Evolutionary conservation across 2,797 vertebrate genomes (phyloP).

Genomic region (Sebastes cheni): DNA sequence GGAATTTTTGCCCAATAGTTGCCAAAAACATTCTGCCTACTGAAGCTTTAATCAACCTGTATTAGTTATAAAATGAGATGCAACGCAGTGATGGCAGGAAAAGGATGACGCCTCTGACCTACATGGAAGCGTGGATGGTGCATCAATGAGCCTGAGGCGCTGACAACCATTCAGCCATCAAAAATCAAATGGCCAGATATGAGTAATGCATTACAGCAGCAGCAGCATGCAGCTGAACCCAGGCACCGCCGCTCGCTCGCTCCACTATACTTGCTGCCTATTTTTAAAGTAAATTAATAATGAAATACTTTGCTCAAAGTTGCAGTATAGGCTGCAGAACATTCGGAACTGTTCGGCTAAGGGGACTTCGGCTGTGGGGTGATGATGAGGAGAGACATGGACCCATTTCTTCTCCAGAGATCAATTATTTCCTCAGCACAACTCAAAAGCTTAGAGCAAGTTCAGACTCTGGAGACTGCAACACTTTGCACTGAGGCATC

Average conservation of each 20-base stretch:
- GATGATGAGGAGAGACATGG: background rate
- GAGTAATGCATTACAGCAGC: slow-evolving; percentile 40
- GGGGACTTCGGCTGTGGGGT: background rate
- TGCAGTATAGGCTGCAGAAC: background rate
- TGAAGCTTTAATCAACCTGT: too few relatives aligned
- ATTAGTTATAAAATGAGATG: background rate
- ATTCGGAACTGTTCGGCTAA: background rate
- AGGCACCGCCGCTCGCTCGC: background rate
- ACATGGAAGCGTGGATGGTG: slow-evolving; percentile 52
- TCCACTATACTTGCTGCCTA: background rate
- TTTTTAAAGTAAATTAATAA: slow-evolving; percentile 12
- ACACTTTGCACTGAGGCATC: background rate
- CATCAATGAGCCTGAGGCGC: slow-evolving; percentile 56
- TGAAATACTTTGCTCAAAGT: slow-evolving; percentile 25
- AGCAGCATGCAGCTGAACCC: slow-evolving; percentile 9
- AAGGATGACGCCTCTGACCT: slow-evolving; percentile 54
- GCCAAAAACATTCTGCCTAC: too few relatives aligned
- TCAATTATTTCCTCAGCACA: slow-evolving; percentile 52
- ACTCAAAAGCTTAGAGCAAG: slow-evolving; percentile 27
- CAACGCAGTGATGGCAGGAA: background rate
- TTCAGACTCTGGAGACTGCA: slow-evolving; percentile 36
- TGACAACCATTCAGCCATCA: slow-evolving; percentile 64
- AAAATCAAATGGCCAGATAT: slow-evolving; percentile 58
- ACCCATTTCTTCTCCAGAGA: slow-evolving; percentile 42
- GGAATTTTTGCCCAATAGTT: too few relatives aligned